These are phyloP conservation scores for Anguilla pacifica DNA, from an alignment of 2,797 vertebrate species.

Conservation along the genomic window DNA sequence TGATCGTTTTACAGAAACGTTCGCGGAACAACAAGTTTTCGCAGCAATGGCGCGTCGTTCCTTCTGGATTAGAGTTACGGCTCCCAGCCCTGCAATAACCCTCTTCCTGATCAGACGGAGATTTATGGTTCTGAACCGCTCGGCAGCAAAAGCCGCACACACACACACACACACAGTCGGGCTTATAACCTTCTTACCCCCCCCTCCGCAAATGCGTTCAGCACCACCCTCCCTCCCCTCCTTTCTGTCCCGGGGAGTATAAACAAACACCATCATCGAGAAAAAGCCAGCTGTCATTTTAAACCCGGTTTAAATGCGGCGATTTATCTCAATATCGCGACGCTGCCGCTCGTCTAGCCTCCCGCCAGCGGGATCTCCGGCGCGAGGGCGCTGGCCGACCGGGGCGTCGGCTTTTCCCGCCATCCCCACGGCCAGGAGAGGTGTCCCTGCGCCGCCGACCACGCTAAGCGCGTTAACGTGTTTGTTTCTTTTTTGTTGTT, in stretches of 20 bases:
- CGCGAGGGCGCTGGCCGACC: not conserved
- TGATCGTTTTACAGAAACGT: constrained; percentile 71
- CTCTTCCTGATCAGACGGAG: constrained; percentile 67
- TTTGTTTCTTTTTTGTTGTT: not conserved
- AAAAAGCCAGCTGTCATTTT: constrained; percentile 59
- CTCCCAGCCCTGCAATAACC: constrained; percentile 66
- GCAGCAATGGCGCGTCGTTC: constrained; percentile 53
- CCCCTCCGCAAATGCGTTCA: constrained; percentile 36
- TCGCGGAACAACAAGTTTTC: constrained; percentile 68
- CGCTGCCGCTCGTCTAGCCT: constrained; percentile 24
- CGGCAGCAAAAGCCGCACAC: constrained; percentile 66
- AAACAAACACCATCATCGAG: constrained; percentile 73
- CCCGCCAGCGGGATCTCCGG: not conserved
- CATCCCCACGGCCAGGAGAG: constrained; percentile 22
- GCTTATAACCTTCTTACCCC: constrained; percentile 67
- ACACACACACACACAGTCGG: constrained; percentile 53
- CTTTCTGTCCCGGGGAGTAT: constrained; percentile 60
- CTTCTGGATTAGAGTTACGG: constrained; percentile 63
- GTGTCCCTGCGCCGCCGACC: not conserved
- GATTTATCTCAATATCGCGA: constrained; percentile 57
- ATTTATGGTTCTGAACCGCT: constrained; percentile 66
- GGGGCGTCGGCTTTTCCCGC: constrained; percentile 29
- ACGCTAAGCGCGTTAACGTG: not conserved
- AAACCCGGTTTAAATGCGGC: constrained; percentile 58
- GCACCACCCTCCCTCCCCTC: constrained; percentile 29